Evolutionary conservation across 2,888 invertebrate genomes (phyloP).

Genomic region (Tuberolachnus salignus): DNA sequence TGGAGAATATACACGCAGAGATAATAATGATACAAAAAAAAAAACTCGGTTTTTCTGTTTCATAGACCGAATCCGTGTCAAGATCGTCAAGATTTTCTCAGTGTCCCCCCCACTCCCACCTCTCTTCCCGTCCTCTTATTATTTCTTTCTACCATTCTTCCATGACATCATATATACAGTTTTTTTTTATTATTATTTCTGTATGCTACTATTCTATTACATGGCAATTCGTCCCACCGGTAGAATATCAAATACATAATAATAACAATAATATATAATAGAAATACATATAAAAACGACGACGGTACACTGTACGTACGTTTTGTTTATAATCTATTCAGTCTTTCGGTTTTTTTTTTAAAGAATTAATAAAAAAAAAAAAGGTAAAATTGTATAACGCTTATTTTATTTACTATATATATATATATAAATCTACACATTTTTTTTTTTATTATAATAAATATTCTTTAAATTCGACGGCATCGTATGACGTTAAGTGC

Average conservation of each 20-base stretch:
- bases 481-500: too few species aligned
- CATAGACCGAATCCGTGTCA: conserved; percentile 57
- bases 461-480: not conserved
- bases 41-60: conserved; percentile 54
- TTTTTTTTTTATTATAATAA: not conserved
- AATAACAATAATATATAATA: conserved; percentile 41
- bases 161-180: conserved; percentile 53
- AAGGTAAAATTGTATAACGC: conserved; percentile 44
- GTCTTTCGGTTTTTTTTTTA: conserved; percentile 24
- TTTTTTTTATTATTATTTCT: conserved; percentile 38
- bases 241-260: conserved; percentile 52
- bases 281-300: conserved; percentile 42
- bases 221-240: conserved; percentile 56
- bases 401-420: conserved; percentile 7
- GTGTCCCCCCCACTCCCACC: conserved; percentile 6
- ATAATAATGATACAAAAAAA: conserved; percentile 54
- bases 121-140: not conserved
- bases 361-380: conserved; percentile 19
- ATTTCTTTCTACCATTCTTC: conserved; percentile 53
- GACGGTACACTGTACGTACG: conserved; percentile 11
- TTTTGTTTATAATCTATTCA: conserved; percentile 50
- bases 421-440: not conserved
- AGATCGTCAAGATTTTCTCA: conserved; percentile 57
- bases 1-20: conserved; percentile 39
- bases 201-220: conserved; percentile 39